Conservation (phyloP, 2,888 invertebrate species). For the Tetranychus truncatus region DNA sequence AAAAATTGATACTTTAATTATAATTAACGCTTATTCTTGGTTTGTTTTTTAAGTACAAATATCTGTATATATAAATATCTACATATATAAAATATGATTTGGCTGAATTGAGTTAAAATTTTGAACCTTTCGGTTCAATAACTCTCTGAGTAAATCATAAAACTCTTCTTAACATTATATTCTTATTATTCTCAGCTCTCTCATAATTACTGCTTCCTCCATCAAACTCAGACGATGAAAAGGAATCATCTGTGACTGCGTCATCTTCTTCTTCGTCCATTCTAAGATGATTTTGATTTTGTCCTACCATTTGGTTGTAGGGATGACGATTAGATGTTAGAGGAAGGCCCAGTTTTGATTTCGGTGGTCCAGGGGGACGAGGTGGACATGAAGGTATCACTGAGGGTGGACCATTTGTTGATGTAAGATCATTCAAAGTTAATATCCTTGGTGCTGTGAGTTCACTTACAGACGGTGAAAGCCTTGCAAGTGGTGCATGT, state of each 20-base stretch:
- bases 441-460: constrained; percentile 74
- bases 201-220: neutral
- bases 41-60: too few relatives aligned
- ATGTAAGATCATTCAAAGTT: constrained; percentile 74
- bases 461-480: constrained; percentile 70
- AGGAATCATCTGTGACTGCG: constrained; percentile 58
- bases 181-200: neutral
- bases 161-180: neutral
- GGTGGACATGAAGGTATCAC: constrained; percentile 15
- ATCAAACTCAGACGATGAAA: constrained; percentile 91
- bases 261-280: constrained; percentile 41
- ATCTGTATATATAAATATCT: too few relatives aligned
- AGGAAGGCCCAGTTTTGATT: neutral
- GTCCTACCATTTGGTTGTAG: neutral
- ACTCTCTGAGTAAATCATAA: neutral
- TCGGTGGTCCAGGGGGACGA: constrained; percentile 9
- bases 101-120: too few relatives aligned
- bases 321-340: constrained; percentile 2
- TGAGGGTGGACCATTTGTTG: neutral
- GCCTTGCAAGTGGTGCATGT: constrained; percentile 68
- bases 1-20: too few relatives aligned
- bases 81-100: too few relatives aligned
- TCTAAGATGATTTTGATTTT: neutral
- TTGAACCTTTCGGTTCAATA: too few relatives aligned
- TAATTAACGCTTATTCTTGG: too few relatives aligned